Evolutionary conservation across 2,113 vertebrate genomes (phyloP), one percentile per base, ranked within the genome.

Genomic region (Poeciliopsis retropinna): DNA sequence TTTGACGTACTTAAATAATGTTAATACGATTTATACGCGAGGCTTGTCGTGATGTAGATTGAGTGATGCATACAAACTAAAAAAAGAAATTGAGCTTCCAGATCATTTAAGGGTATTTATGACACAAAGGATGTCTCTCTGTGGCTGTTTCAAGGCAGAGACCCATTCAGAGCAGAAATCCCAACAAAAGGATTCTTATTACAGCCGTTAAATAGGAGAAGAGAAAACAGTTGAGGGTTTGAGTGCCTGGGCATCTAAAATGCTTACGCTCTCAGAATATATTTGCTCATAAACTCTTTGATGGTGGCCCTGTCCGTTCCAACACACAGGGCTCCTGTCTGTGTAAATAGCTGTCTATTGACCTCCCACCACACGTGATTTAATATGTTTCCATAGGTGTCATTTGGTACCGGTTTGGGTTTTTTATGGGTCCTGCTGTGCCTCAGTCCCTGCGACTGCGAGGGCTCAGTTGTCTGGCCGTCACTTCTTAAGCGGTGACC

Each of bases 231-330:
- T 19, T 71, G 74, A 79, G 86, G 60, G 19, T 81, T 89, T 86
- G 76, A 85, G 84, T 70, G 85, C 73, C 70, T 61, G 75, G 70
- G 88, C 89, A 87, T 85, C 85, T 72, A 84, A 92, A 89, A 91
- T 85, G 86, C 88, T 85, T 84, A 85, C 67, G 32, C 87, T 79
- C 85, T 88, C 85, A 90, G 87, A 92, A 91, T 89, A 88, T 89
- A 88, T 92, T 88, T 86, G 86, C 85, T 92, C 86, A 74, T 93
- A 94, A 93, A 94, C 74, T 76, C 89, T 90, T 89, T 93, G 90
- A 94, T 84, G 92, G 93, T 92, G 92, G 93, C 91, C 92, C 84
- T 80, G 88, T 91, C 89, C 5, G 62, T 83, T 85, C 70, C 80
- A 85, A 71, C 76, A 76, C 77, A 37, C 78, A 25, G 72, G 63